A percentile compares a stretch with the other conserved stretches of the same genome.
These are phyloP conservation scores for Formicarius rufipectus DNA, from an alignment of 2,113 vertebrate species.

Conservation along the genomic window DNA sequence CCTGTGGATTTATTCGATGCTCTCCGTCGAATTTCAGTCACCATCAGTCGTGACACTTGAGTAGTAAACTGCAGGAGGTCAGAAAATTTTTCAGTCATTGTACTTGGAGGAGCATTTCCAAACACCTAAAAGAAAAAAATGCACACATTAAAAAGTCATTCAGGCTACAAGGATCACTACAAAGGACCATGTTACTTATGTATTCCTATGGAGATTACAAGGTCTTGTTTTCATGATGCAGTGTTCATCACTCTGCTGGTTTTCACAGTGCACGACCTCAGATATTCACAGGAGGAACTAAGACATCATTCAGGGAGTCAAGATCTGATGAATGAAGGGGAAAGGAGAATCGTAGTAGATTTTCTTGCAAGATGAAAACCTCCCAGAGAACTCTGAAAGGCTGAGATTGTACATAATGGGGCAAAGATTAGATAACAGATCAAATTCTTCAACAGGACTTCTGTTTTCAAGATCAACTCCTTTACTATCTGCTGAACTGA, in stretches of 20 bases:
- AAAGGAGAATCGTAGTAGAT: fast-evolving
- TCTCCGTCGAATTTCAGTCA: conserved; percentile 95
- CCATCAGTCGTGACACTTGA: conserved; percentile 97
- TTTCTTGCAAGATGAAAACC: neutral
- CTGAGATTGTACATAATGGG: neutral
- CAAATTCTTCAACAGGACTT: neutral
- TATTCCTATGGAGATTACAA: neutral
- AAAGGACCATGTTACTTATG: neutral
- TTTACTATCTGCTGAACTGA: neutral
- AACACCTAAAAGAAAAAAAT: conserved; percentile 83
- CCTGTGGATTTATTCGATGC: conserved; percentile 99
- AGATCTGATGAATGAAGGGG: neutral
- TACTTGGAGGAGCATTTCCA: conserved; percentile 92
- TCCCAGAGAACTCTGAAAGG: neutral
- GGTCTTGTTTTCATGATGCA: neutral
- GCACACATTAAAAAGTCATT: neutral
- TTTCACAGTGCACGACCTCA: neutral
- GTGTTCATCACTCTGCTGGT: neutral
- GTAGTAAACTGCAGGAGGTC: conserved; percentile 99
- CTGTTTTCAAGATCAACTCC: neutral
- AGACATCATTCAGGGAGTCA: neutral
- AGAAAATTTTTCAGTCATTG: conserved; percentile 97
- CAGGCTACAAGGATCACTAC: neutral
- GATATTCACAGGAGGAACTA: neutral
- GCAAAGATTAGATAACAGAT: neutral